These are phyloP conservation scores for Eolophus roseicapilla DNA, from an alignment of 2,113 vertebrate species.

Conservation along the genomic window DNA sequence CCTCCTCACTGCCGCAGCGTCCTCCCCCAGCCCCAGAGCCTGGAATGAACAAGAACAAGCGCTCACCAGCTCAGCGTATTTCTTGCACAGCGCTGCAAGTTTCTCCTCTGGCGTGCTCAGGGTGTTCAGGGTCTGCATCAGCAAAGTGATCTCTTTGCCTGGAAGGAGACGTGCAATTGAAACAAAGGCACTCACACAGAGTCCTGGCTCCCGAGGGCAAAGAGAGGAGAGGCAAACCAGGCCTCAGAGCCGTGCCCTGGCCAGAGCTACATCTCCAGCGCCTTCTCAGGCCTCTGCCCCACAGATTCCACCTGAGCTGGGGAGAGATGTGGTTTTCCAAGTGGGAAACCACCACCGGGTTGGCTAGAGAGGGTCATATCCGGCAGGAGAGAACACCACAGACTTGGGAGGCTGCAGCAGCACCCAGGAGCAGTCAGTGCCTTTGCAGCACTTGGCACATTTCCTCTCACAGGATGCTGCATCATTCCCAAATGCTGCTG, in stretches of 20 bases:
- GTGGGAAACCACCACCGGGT: background rate
- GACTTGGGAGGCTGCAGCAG: background rate
- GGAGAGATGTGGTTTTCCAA: background rate
- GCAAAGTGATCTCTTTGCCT: slow-evolving; percentile 97
- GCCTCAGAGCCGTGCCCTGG: background rate
- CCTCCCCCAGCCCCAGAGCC: background rate
- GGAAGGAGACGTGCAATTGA: background rate
- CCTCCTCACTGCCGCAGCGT: background rate
- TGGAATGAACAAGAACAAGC: background rate
- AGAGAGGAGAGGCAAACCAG: background rate
- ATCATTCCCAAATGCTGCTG: fast-evolving
- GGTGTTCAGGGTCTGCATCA: slow-evolving; percentile 98
- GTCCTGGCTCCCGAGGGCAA: background rate
- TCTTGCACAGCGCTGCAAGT: slow-evolving; percentile 92
- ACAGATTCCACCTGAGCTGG: background rate
- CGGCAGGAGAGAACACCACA: background rate
- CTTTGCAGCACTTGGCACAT: fast-evolving
- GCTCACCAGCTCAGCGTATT: slow-evolving; percentile 98
- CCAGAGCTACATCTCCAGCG: background rate
- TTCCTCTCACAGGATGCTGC: fast-evolving
- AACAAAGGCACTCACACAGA: background rate
- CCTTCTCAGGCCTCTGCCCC: background rate
- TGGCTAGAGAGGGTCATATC: background rate
- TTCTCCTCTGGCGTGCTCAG: slow-evolving; percentile 97
- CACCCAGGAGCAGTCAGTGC: background rate